Conservation (phyloP, 2,113 vertebrate genomes). For the Oxyura jamaicensis region DNA sequence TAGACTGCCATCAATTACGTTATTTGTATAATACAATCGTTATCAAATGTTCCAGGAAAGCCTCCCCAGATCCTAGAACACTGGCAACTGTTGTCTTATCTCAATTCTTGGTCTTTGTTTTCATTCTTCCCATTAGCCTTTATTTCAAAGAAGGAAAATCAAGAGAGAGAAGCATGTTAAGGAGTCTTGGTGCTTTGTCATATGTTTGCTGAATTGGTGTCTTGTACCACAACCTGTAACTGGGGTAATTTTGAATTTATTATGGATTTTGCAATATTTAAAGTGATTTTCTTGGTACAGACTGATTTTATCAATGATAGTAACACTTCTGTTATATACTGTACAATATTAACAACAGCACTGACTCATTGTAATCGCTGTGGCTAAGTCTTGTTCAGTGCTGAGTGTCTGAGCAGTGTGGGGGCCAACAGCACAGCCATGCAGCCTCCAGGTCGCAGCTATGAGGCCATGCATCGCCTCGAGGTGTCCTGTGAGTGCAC, state of each 20-base stretch:
- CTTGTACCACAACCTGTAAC: neutral
- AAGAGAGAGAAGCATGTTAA: neutral
- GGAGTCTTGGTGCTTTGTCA: neutral
- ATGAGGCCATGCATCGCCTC: neutral
- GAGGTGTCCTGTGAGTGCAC: neutral
- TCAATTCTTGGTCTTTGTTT: neutral
- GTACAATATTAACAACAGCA: neutral
- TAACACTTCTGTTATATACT: neutral
- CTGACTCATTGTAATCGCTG: fast-evolving
- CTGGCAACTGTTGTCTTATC: neutral
- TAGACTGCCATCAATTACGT: neutral
- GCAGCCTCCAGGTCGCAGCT: neutral
- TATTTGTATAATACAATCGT: neutral
- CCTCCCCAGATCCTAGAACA: neutral
- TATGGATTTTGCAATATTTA: neutral
- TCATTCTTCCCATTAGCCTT: neutral
- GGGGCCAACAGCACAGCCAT: neutral
- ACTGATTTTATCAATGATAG: neutral
- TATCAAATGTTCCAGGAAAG: neutral
- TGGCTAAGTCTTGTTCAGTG: neutral
- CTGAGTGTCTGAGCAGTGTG: neutral
- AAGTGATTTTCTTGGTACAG: neutral
- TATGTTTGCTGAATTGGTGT: neutral
- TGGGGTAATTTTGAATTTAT: neutral
- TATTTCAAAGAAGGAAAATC: neutral